Evolutionary conservation across 2,888 invertebrate species (phyloP), one percentile per base, ranked within the genome.

Genomic region (Euproctis similis): DNA sequence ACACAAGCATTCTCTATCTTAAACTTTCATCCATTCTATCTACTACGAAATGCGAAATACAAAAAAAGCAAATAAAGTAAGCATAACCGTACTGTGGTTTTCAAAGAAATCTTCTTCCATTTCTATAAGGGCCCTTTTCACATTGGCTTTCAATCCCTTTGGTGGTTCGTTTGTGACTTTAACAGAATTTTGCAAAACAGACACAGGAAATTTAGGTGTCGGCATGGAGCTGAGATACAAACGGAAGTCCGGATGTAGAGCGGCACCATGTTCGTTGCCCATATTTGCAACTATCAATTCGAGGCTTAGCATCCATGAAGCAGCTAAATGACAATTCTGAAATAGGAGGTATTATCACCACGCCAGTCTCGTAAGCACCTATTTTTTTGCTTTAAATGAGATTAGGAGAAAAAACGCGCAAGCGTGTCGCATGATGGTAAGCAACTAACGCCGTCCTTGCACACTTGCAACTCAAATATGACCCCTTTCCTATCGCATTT

Each of bases 111-210:
- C 89, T 25, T 88, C 88, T 14, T 89, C 87, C 63, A 96, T 87
- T 60, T 95, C 92, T 25, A 88, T 85, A 39, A 95, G 89, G 0
- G 96, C 94, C 51, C 95, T 88, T 46, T 93, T 90, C 1, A 97
- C 87, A 63, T 97, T 97, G 4, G 96, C 94, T 51, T 93, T 89
- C 2, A 97, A 78, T 1, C 97, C 97, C 68, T 94, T 96, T 0
- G 97, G 97, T 0, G 97, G 95, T 65, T 97, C 97, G 65, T 96
- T 96, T 0, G 96, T 97, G 30, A 97, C 93, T 81, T 97, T 97
- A 0, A 96, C 94, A 1, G 96, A 92, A 68, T 96, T 96, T 68
- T 97, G 96, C 2, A 97, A 82, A 6, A 97, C 92, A 1, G 95
- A 93, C 1, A 96, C 94, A 0, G 97, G 97, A 66, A 97, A 97